Evolutionary conservation across 2,888 invertebrate species (phyloP).

Genomic region (Hyppa rectilinea): DNA sequence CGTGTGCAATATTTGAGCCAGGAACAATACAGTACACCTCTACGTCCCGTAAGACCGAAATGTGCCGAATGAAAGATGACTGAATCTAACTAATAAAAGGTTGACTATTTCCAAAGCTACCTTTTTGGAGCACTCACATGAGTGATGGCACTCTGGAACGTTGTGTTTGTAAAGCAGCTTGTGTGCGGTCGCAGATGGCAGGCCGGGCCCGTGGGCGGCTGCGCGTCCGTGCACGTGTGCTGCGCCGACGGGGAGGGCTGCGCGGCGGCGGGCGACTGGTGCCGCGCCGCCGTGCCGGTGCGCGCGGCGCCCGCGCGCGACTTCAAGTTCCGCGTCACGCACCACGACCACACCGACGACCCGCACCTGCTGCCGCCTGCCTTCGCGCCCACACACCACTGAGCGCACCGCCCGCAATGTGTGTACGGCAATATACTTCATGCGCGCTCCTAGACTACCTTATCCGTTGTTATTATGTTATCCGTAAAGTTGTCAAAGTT

Average conservation of each 20-base stretch:
- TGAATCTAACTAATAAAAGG: not conserved
- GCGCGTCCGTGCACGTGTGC: constrained; percentile 50
- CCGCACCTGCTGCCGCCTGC: constrained; percentile 63
- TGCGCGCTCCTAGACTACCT: not conserved
- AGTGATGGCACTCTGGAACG: not conserved
- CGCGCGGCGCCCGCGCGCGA: constrained; percentile 71
- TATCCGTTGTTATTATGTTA: not conserved
- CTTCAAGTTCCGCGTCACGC: constrained; percentile 60
- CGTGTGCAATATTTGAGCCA: not conserved
- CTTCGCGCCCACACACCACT: not conserved
- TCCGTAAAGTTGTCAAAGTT: not conserved
- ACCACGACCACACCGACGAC: constrained; percentile 77
- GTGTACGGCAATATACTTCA: not conserved
- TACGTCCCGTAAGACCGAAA: not conserved
- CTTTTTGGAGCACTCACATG: not conserved
- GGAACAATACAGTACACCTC: not conserved
- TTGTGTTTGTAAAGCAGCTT: not conserved
- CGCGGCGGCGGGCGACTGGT: constrained; percentile 63
- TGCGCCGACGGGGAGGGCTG: constrained; percentile 5
- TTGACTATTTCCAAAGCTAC: too few species aligned
- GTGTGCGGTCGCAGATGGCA: constrained; percentile 27
- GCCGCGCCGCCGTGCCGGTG: constrained; percentile 64
- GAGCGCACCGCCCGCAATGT: not conserved
- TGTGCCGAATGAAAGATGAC: not conserved
- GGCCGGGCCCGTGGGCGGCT: constrained; percentile 64